Base-by-base conservation (phyloP, 64 coral and sea anemone species). In the Porites lutea region DNA sequence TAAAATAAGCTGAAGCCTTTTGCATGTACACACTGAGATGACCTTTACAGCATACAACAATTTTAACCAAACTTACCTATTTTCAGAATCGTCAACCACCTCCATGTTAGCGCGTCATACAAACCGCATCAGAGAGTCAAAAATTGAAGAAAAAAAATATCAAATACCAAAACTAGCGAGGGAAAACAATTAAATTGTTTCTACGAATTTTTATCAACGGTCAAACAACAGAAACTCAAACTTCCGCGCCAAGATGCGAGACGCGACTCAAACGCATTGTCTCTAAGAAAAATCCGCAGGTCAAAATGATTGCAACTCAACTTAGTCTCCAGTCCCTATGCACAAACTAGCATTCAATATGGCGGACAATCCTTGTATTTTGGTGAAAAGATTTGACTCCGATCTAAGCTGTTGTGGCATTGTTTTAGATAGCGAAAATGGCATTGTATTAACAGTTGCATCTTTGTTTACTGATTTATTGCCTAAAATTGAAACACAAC, bases 211-310 rank as follows among this genome's bases (percentile, higher is more conserved):
- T 16, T 4, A 51, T 14, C 49, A 93, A 93, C 95, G 84, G 95
- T 96, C 64, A 82, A 96, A 23, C 92, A 89, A 59, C 27, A 37
- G 89, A 71, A 37, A 95, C 52, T 90, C 81, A 77, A 96, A 93
- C 87, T 96, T 96, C 65, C 86, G 86, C 95, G 95, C 95, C 95
- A 92, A 91, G 89, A 80, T 88, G 83, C 27, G 22, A 46, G 54
- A 72, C 44, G 88, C 27, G 77, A 84, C 55, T 71, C 14, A 14
- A 3, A 73, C 91, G 95, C 95, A 96, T 93, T 13, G 2, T 8
- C 13, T 68, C 1, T 18, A 15, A 15, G 37, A 0, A 3, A 4
- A 86, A 5, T 61, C 90, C 87, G 79, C 95, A 75, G 87, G 6
- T 45, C 23, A 61, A 12, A 60, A 15, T 44, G 18, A 59, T 90